phyloP scores from a whole-genome alignment of 2,888 invertebrate species.

The Monopis laevigella region DNA sequence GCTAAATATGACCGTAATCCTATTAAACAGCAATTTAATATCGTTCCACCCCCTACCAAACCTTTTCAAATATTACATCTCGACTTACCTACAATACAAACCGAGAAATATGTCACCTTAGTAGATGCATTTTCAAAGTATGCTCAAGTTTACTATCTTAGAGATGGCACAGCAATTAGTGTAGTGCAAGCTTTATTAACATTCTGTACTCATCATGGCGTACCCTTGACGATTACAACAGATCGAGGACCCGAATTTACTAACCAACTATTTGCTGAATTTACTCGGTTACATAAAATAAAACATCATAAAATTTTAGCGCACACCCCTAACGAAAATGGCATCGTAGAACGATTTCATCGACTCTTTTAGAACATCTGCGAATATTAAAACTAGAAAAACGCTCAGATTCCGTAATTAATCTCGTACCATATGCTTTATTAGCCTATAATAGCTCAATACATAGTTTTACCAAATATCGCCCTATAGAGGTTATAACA shows the following conservation, averaged over 20 bases:
- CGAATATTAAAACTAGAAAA: constrained; percentile 17
- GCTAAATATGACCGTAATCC: constrained; percentile 25
- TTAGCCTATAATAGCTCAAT: constrained; percentile 23
- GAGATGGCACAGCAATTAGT: constrained; percentile 3
- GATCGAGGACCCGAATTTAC: not conserved
- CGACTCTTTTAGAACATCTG: constrained; percentile 12
- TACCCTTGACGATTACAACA: not conserved
- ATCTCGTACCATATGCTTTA: constrained; percentile 20
- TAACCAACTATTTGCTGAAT: not conserved
- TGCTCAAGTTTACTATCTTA: constrained; percentile 16
- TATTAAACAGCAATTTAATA: constrained; percentile 20
- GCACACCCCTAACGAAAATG: constrained; percentile 21
- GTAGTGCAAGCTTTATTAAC: not conserved
- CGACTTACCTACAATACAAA: constrained; percentile 14
- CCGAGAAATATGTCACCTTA: constrained; percentile 14
- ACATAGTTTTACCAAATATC: no score
- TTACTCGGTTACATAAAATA: not conserved
- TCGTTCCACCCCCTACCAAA: constrained; percentile 23
- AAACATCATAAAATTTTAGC: constrained; percentile 20
- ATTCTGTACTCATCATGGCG: not conserved
- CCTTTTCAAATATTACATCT: constrained; percentile 23
- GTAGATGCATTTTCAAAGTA: constrained; percentile 17
- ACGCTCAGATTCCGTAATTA: constrained; percentile 20
- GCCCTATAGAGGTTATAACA: no score
- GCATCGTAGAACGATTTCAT: constrained; percentile 22